Evolutionary conservation across 2,797 vertebrate species (phyloP).

Genomic region (Eulemur rubriventer): DNA sequence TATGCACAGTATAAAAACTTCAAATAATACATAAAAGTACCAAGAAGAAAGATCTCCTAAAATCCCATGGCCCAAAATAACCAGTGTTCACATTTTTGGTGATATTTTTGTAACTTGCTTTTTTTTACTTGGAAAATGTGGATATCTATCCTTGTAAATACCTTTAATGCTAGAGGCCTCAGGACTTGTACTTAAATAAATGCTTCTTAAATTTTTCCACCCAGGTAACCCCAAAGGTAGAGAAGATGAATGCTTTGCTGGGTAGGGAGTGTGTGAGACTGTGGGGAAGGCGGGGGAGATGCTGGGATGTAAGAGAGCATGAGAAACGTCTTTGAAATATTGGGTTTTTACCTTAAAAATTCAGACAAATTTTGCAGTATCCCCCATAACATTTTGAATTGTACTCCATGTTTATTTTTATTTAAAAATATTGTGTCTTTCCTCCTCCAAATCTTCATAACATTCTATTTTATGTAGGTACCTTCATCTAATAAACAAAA

Average conservation of each 20-base stretch:
- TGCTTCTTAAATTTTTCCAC: constrained; percentile 36
- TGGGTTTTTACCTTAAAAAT: neutral
- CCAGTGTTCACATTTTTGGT: neutral
- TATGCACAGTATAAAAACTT: neutral
- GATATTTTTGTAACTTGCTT: constrained; percentile 33
- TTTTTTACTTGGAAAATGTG: neutral
- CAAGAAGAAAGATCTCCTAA: neutral
- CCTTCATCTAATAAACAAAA: constrained; percentile 33
- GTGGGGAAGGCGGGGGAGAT: neutral
- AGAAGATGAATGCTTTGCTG: constrained; percentile 38
- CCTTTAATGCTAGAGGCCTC: constrained; percentile 45
- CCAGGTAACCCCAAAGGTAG: constrained; percentile 44
- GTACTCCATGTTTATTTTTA: constrained; percentile 1
- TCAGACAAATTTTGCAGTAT: constrained; percentile 24
- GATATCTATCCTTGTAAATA: constrained; percentile 49
- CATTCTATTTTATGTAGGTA: neutral
- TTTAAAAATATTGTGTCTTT: constrained; percentile 48
- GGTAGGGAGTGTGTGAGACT: neutral
- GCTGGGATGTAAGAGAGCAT: neutral
- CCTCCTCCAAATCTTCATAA: neutral
- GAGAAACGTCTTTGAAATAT: constrained; percentile 13
- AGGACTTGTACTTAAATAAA: constrained; percentile 54
- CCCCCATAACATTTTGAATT: constrained; percentile 6
- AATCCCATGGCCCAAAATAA: neutral
- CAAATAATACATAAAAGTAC: constrained; percentile 2